Conservation (phyloP, 2,113 vertebrate species). For the Dipodomys ordii region DNA sequence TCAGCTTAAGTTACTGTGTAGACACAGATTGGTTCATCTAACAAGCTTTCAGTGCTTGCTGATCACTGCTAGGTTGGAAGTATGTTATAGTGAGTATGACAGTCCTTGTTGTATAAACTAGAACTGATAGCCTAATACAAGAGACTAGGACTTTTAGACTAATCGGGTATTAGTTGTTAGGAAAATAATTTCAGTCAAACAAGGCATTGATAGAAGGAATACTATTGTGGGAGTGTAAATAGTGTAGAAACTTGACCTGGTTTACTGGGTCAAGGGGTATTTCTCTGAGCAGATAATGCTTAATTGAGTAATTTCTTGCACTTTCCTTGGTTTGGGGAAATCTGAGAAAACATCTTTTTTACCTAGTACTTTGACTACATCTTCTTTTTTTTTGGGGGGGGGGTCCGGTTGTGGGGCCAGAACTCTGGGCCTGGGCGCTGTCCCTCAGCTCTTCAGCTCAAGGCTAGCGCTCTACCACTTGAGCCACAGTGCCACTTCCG, state of each 20-base stretch:
- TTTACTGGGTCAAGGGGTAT: neutral
- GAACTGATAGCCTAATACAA: neutral
- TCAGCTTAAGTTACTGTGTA: neutral
- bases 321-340: slow-evolving; percentile 5
- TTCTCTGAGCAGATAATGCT: neutral
- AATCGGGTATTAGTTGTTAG: neutral
- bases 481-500: no score
- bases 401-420: no score
- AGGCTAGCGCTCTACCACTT: no score
- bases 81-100: neutral
- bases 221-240: neutral
- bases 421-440: no score
- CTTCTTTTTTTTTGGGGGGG: no score
- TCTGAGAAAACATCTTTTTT: neutral
- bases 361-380: neutral
- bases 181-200: neutral
- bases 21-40: neutral
- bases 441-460: no score
- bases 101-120: neutral
- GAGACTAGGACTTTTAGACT: neutral
- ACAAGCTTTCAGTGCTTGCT: neutral
- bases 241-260: neutral
- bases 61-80: neutral
- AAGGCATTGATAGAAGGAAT: neutral
- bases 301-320: slow-evolving; percentile 35